Base-by-base conservation (phyloP, 2,113 vertebrate species). In the Xenopus laevis region DNA sequence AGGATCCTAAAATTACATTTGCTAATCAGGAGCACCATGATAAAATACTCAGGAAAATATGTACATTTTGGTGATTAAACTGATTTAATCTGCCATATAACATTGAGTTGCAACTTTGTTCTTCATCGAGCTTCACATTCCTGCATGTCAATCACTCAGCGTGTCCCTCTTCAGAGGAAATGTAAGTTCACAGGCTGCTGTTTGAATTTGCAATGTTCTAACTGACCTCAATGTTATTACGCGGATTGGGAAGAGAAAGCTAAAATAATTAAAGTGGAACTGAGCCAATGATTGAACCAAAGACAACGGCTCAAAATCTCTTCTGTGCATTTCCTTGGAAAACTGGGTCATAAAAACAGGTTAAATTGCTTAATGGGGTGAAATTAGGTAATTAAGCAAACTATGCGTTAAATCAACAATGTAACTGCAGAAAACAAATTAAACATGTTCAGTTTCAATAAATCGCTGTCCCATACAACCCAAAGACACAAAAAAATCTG, bases 261-360 rank as follows among this genome's bases (percentile, higher is more conserved):
- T 60, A 60, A 40, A 64, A 40, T 64, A 64, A 64, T 64, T 23
- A 64, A 64, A 64, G 16, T 64, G 61, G 61, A 12, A 62, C 21
- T 62, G 20, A 1, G 59, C 59, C 21, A 62, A 30, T 10, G 33
- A 40, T 40, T 40, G 17, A 7, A n/a, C 53, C 13, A 55, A n/a
- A 9, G 8, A 55, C 8, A 50, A 13, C 15, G 6, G 47, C 10
- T 16, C 15, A 50, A 50, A 50, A 50, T 50, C 47, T 13, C 6
- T 16, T 50, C 47, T 13, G 15, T 50, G 13, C 47, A 13, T 50
- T 50, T 12, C 6, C 11, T 13, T 9, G 11, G 4, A 50, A 50
- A 6, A 50, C 10, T 50, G 47, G 6, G 47, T 50, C 11, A 50
- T 10, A 50, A 50, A 50, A 10, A 7, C 33, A 40, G 8, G 6